phyloP scores from a whole-genome alignment of 92 coral and sea anemone genomes.

The Paragorgia papillata region DNA sequence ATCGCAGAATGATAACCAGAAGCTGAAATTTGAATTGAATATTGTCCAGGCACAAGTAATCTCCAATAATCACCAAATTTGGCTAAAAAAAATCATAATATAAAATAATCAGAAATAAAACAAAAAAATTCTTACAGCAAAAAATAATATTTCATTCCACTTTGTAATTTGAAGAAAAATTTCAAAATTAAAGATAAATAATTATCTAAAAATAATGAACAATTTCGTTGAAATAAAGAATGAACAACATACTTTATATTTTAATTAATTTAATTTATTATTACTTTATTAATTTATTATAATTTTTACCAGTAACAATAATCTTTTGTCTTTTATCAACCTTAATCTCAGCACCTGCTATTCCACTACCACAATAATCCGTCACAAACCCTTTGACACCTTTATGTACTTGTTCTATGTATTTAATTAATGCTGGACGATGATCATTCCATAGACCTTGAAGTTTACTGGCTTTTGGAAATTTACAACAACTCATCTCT shows the following conservation, averaged over 20 bases:
- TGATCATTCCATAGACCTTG: constrained; percentile 81
- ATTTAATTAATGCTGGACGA: constrained; percentile 75
- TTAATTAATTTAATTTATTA: no score
- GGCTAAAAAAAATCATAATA: constrained; percentile 47
- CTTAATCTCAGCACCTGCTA: constrained; percentile 75
- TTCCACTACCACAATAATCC: constrained; percentile 77
- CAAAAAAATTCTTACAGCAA: background rate
- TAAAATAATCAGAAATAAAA: background rate
- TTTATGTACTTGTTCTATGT: constrained; percentile 76
- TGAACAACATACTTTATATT: no score
- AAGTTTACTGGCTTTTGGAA: constrained; percentile 71
- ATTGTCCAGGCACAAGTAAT: constrained; percentile 66
- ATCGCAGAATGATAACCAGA: constrained; percentile 58
- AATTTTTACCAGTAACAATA: constrained; percentile 56
- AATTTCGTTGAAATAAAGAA: no score
- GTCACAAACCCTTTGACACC: constrained; percentile 88
- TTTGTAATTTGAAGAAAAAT: background rate
- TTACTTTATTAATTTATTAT: background rate
- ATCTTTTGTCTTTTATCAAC: constrained; percentile 83
- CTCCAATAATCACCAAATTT: constrained; percentile 97
- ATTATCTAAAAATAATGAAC: no score
- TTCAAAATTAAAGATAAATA: no score
- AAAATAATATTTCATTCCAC: background rate
- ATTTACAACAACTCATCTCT: constrained; percentile 95
- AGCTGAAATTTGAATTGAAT: constrained; percentile 57